Base-by-base conservation (phyloP, 2,888 invertebrate genomes). In the Aspidapion aeneum region DNA sequence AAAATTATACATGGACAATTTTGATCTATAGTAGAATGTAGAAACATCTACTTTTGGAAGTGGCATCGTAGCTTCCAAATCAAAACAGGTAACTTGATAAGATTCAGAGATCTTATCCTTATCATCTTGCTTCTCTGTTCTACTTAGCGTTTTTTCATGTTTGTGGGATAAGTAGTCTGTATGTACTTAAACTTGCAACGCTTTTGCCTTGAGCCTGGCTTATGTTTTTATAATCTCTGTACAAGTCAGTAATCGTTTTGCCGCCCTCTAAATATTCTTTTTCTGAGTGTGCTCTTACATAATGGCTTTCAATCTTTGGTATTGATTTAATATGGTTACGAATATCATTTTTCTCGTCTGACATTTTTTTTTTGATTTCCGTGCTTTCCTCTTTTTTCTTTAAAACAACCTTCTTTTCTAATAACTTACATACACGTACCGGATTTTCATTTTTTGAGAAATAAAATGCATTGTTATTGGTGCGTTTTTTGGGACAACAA, bases 1-100 rank as follows among this genome's bases (percentile, higher is more conserved):
- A 55, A 66, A 66, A 62, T 62, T 64, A 48, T 62, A 66, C 9
- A 56, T 61, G 12, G 50, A 55, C 51, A 66, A 48, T 50, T 63
- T 62, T 19, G 64, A 64, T 58, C 57, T 63, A 64, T 66, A 64
- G 55, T 66, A 66, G 54, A 64, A 66, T 1, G 54, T 61, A 7
- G 64, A 66, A 48, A 70, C 66, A 35, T 71, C 66, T 17, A 71
- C 74, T 57, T 62, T 68, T 56, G 72, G 72, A 48, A 58, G 35
- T 63, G 70, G 70, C 55, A 74, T 60, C 50, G 67, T 66, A 51
- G 70, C 72, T 64, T 72, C 68, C 50, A 71, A 59, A 61, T 73
- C 71, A 62, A 60, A 73, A 57, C 61, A 63, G 2, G 60, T 57
- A 56, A 60, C 60, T 63, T 56, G 57, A 58, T 48, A 63, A 50